Base-by-base conservation (phyloP, 2,888 invertebrate species). In the Catocala fraxini region DNA sequence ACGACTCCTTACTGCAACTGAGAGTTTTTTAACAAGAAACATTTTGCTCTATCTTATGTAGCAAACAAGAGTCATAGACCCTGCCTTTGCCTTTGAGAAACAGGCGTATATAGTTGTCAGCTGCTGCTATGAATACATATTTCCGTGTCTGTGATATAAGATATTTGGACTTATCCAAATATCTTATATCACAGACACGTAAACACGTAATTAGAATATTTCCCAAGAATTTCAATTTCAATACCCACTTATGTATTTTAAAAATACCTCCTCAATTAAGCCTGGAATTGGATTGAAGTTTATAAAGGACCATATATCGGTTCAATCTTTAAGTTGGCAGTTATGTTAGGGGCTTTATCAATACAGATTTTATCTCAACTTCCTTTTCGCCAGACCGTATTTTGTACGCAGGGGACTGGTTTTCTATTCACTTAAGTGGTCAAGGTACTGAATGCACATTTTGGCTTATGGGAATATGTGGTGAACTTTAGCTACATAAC, bases 281-380 rank as follows among this genome's bases (percentile, higher is more conserved):
- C 3, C 10, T 47, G 13, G 9, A 9, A 4, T 13, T 25, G 15
- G 9, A 47, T 25, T 25, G 47, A 47, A 25, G 9, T 13, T 7
- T 47, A 9, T 34, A 62, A 70, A 56, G 70, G 41, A 25, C 48
- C n/a, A 48, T 52, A 68, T 72, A 75, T 75, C 75, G 64, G 61
- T 11, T 41, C 59, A 59, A 75, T 73, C 76, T 75, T 9, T 48
- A 59, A 65, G 65, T 75, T 67, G 73, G 76, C 73, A 72, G 66
- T 65, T 63, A 55, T 61, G 63, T 55, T 52, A 45, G 65, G 65
- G 65, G 58, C 25, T 64, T 51, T 70, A 70, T 75, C 75, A 78
- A 78, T 78, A 74, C 51, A 70, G 79, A 78, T 77, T 59, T 72
- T 79, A 76, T 79, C 79, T 67, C 7, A 13, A 62, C 56, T 68